Evolutionary conservation across 2,888 invertebrate genomes (phyloP).

Genomic region (Stenodera caucasica): DNA sequence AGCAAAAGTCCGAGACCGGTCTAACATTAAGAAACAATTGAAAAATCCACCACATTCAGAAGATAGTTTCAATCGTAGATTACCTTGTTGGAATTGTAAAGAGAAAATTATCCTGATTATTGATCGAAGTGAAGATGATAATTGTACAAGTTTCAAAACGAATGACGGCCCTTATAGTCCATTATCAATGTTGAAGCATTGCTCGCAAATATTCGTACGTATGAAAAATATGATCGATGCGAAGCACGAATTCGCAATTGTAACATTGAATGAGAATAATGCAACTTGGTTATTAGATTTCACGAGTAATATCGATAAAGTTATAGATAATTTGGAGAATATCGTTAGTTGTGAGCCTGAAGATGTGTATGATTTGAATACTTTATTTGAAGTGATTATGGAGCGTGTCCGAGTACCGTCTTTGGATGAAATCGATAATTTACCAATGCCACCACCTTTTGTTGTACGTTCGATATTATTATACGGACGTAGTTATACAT

Average conservation of each 20-base stretch:
- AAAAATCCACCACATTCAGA: neutral
- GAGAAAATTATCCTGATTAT: slow-evolving; percentile 68
- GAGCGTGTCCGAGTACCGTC: slow-evolving; percentile 60
- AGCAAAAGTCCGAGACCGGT: too few species aligned
- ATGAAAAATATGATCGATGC: slow-evolving; percentile 64
- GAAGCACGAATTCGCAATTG: slow-evolving; percentile 66
- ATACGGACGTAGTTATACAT: slow-evolving; percentile 69
- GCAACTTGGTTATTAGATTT: slow-evolving; percentile 64
- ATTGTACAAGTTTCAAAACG: slow-evolving; percentile 59
- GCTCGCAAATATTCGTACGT: slow-evolving; percentile 64
- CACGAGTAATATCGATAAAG: slow-evolving; percentile 63
- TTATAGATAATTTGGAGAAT: slow-evolving; percentile 62
- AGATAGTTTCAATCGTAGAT: neutral
- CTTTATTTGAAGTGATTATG: slow-evolving; percentile 60
- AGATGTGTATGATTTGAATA: slow-evolving; percentile 61
- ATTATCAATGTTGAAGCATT: slow-evolving; percentile 65
- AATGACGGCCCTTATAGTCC: slow-evolving; percentile 62
- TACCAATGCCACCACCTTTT: slow-evolving; percentile 60
- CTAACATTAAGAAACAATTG: too few species aligned
- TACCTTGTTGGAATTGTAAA: neutral
- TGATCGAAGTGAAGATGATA: slow-evolving; percentile 63
- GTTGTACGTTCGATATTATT: slow-evolving; percentile 66
- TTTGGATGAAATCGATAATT: slow-evolving; percentile 47
- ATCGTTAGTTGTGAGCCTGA: slow-evolving; percentile 59
- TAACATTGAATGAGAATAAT: slow-evolving; percentile 60